A percentile compares a stretch with the other conserved stretches of the same genome.
Evolutionary conservation across 2,797 vertebrate species (phyloP).

Genomic region (Dermochelys coriacea): DNA sequence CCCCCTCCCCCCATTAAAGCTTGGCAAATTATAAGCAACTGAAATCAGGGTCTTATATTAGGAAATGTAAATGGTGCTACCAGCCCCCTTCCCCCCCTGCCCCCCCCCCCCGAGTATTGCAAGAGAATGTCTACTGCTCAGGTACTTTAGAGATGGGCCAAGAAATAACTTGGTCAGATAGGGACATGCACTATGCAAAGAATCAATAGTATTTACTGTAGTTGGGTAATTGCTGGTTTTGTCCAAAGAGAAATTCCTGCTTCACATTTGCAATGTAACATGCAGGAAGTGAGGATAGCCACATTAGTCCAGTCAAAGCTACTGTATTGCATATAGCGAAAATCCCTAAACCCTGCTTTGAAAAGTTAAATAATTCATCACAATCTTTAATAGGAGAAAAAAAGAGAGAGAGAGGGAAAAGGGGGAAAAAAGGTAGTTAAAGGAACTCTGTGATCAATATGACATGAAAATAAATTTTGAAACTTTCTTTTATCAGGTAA

Average conservation of each 20-base stretch:
- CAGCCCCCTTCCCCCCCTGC: no score
- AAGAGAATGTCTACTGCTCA: background rate
- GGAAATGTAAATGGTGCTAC: no score
- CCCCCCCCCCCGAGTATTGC: background rate
- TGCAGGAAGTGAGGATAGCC: background rate
- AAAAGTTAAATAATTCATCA: background rate
- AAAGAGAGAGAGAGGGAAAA: no score
- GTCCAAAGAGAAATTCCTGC: background rate
- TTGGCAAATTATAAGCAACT: no score
- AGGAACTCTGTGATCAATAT: background rate
- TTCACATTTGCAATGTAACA: background rate
- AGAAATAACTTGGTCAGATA: background rate
- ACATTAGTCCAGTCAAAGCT: background rate
- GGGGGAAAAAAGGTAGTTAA: background rate
- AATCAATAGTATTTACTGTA: background rate
- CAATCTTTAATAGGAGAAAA: background rate
- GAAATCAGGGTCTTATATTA: no score
- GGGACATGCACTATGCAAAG: background rate
- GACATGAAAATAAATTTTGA: background rate
- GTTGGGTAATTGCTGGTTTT: background rate
- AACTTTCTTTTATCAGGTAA: background rate
- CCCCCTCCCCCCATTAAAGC: no score
- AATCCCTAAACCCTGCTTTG: background rate
- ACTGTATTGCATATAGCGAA: background rate
- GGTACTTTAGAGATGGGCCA: background rate